These are phyloP conservation scores for Brachyistius frenatus DNA, from an alignment of 2,113 vertebrate species.

Conservation along the genomic window DNA sequence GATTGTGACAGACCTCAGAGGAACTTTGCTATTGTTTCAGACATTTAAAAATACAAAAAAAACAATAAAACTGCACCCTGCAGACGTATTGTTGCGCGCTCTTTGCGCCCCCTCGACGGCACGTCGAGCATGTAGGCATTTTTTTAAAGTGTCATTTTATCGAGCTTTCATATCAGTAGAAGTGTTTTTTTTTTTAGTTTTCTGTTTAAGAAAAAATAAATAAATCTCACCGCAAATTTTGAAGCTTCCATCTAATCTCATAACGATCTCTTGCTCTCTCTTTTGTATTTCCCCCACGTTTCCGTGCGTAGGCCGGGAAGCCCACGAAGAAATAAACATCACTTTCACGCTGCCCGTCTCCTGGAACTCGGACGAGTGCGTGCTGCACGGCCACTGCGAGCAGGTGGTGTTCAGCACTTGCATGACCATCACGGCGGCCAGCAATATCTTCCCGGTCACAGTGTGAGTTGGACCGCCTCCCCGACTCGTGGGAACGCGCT, in stretches of 20 bases:
- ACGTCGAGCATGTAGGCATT: too few relatives aligned
- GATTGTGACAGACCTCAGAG: too few relatives aligned
- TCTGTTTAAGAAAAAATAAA: too few relatives aligned
- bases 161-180: too few relatives aligned
- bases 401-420: conserved; percentile 96
- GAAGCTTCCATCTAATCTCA: neutral
- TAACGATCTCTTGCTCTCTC: neutral
- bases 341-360: conserved; percentile 94
- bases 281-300: conserved; percentile 6
- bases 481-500: conserved; percentile 11
- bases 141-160: too few relatives aligned
- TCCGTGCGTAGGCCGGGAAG: conserved; percentile 88
- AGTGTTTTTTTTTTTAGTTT: too few relatives aligned
- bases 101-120: too few relatives aligned
- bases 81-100: too few relatives aligned
- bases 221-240: too few relatives aligned
- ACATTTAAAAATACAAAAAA: too few relatives aligned
- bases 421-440: conserved; percentile 94
- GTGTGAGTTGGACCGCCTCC: conserved; percentile 87
- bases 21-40: too few relatives aligned
- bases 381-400: conserved; percentile 95
- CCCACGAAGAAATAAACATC: conserved; percentile 97
- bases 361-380: conserved; percentile 96
- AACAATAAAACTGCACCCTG: too few relatives aligned
- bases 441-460: conserved; percentile 93